These are phyloP conservation scores for Sycophila texana DNA, from an alignment of 2,888 invertebrate genomes.

Conservation along the genomic window DNA sequence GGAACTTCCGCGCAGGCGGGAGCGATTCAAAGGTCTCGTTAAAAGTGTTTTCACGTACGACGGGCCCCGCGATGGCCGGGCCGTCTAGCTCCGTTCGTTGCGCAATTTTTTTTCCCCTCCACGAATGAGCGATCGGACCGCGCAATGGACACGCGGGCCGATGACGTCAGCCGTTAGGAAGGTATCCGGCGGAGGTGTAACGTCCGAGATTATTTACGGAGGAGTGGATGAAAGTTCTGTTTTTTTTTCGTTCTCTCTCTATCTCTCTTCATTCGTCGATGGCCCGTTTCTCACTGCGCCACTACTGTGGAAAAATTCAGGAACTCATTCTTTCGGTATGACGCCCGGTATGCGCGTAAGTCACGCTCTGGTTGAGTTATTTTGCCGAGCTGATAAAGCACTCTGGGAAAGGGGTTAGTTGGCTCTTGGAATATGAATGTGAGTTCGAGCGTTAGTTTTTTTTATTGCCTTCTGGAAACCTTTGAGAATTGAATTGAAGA, in stretches of 20 bases:
- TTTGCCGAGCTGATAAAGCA: background rate
- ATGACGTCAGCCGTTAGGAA: background rate
- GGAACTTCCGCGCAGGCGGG: slow-evolving; percentile 23
- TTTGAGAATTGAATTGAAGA: too few species aligned
- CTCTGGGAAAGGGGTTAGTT: too few species aligned
- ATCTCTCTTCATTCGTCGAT: slow-evolving; percentile 5
- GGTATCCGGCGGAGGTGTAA: background rate
- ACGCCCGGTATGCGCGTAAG: slow-evolving; percentile 2
- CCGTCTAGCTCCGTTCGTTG: background rate
- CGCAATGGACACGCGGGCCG: background rate
- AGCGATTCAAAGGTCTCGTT: slow-evolving; percentile 33
- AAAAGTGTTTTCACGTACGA: slow-evolving; percentile 41
- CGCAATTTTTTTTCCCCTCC: slow-evolving; percentile 22
- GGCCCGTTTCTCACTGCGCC: background rate
- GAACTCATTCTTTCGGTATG: slow-evolving; percentile 16
- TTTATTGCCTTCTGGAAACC: too few species aligned
- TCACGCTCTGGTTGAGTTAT: background rate
- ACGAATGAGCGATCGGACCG: background rate
- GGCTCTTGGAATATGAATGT: too few species aligned
- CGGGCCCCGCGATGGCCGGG: slow-evolving; percentile 17
- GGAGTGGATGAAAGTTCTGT: too few species aligned
- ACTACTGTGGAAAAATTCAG: background rate
- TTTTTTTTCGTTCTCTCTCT: too few species aligned
- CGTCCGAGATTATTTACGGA: too few species aligned
- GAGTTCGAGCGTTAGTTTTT: too few species aligned